phyloP scores from a whole-genome alignment of 2,113 vertebrate genomes.

The Aspiorhynchus laticeps region DNA sequence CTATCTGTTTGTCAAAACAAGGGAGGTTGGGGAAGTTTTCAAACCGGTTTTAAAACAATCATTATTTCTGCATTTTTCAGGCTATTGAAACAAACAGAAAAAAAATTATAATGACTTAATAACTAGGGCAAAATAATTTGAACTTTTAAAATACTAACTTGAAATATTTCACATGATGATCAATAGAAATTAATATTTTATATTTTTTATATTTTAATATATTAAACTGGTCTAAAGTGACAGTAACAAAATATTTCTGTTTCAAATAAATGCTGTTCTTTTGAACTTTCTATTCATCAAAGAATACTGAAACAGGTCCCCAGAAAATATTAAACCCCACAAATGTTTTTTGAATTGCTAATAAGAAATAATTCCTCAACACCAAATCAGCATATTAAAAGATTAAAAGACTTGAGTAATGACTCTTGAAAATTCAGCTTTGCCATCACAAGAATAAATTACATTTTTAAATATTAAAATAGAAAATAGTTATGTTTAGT shows the following conservation, averaged over 20 bases:
- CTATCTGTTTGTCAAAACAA: background rate
- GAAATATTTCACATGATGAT: background rate
- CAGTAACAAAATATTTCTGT: background rate
- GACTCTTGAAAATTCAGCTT: too few relatives aligned
- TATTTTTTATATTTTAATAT: too few relatives aligned
- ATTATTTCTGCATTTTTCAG: background rate
- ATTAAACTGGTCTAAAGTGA: background rate
- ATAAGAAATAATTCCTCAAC: too few relatives aligned
- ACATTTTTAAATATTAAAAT: too few relatives aligned
- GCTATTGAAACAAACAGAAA: background rate
- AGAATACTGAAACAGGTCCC: too few relatives aligned
- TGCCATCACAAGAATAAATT: too few relatives aligned
- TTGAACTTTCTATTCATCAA: background rate
- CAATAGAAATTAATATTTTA: background rate
- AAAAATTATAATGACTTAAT: background rate
- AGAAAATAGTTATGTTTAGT: too few relatives aligned
- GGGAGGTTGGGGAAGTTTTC: background rate
- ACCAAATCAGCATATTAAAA: too few relatives aligned
- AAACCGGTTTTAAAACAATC: background rate
- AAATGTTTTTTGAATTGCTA: background rate
- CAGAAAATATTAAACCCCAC: background rate
- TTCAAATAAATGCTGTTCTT: background rate
- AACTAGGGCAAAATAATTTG: background rate
- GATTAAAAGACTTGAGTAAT: too few relatives aligned
- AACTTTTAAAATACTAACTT: background rate